These are phyloP conservation scores for Nothobranchius kuhntae DNA, from an alignment of 2,113 vertebrate genomes.

Conservation along the genomic window DNA sequence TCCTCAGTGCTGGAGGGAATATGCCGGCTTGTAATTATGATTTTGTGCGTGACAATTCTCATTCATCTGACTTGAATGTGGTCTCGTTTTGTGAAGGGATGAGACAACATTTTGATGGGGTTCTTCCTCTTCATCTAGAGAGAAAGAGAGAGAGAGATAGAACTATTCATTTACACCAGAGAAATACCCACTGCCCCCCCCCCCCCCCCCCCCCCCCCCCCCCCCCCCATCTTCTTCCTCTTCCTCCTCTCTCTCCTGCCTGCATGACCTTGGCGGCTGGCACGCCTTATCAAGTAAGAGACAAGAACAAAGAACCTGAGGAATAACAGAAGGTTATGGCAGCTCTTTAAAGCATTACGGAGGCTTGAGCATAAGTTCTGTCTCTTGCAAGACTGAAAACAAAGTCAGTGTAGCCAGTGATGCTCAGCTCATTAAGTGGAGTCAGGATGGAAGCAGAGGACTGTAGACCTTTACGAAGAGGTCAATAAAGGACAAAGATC, in stretches of 20 bases:
- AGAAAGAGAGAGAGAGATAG: conserved; percentile 68
- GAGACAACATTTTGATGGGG: conserved; percentile 79
- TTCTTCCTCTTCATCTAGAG: conserved; percentile 75
- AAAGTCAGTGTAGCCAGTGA: conserved; percentile 61
- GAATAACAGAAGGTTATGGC: conserved; percentile 80
- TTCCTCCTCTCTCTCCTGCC: conserved; percentile 58
- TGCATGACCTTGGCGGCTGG: conserved; percentile 77
- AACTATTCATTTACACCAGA: conserved; percentile 75
- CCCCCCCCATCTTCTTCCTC: conserved; percentile 16
- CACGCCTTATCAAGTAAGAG: conserved; percentile 76
- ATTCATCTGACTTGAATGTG: conserved; percentile 79
- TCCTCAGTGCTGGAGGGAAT: conserved; percentile 68
- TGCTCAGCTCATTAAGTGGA: conserved; percentile 68
- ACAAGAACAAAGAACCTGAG: conserved; percentile 76
- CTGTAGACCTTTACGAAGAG: conserved; percentile 62
- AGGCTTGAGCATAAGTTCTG: conserved; percentile 71
- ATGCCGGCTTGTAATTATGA: conserved; percentile 75
- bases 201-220: conserved; percentile 39
- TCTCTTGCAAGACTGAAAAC: conserved; percentile 67
- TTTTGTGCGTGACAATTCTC: conserved; percentile 77
- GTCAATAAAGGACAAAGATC: conserved; percentile 72
- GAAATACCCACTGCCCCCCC: conserved; percentile 55
- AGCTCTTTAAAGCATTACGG: conserved; percentile 73
- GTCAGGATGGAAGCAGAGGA: conserved; percentile 55
- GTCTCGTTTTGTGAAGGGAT: conserved; percentile 64